These are phyloP conservation scores for Caligus rogercresseyi DNA, from an alignment of 1,140 invertebrate genomes.

Conservation along the genomic window DNA sequence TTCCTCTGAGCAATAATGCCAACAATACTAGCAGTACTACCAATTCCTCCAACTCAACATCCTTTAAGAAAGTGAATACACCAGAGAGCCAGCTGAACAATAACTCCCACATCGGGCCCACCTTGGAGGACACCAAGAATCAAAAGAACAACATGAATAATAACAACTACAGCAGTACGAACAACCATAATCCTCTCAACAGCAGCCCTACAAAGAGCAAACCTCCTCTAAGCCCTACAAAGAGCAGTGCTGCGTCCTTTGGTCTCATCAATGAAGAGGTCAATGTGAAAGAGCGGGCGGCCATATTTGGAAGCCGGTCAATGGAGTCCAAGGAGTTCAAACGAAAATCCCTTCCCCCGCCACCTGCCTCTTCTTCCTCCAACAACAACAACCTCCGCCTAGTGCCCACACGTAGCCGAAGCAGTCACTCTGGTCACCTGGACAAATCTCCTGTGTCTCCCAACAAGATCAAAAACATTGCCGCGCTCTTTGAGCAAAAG, in stretches of 20 bases:
- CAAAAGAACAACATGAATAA: not conserved
- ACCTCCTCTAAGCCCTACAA: not conserved
- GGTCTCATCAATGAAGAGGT: constrained; percentile 25
- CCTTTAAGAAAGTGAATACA: constrained; percentile 24
- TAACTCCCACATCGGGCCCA: constrained; percentile 10
- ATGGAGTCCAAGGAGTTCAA: not conserved
- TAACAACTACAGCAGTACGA: not conserved
- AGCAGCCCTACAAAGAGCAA: not conserved
- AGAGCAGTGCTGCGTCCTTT: not conserved
- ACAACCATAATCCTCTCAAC: not conserved
- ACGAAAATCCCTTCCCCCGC: not conserved
- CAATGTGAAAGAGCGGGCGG: constrained; percentile 26
- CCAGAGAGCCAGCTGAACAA: constrained; percentile 18
- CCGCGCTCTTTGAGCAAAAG: constrained; percentile 47
- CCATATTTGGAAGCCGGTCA: constrained; percentile 23
- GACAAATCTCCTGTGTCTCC: constrained; percentile 20
- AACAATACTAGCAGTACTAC: not conserved
- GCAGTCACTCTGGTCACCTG: constrained; percentile 9
- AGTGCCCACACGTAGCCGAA: not conserved
- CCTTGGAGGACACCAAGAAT: not conserved
- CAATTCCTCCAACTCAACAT: not conserved
- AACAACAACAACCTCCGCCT: constrained; percentile 10
- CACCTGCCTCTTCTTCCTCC: too few species aligned
- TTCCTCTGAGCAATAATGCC: constrained; percentile 32
- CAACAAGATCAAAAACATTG: constrained; percentile 48